Base-by-base conservation (phyloP, 2,888 invertebrate genomes). In the Macaria notata region DNA sequence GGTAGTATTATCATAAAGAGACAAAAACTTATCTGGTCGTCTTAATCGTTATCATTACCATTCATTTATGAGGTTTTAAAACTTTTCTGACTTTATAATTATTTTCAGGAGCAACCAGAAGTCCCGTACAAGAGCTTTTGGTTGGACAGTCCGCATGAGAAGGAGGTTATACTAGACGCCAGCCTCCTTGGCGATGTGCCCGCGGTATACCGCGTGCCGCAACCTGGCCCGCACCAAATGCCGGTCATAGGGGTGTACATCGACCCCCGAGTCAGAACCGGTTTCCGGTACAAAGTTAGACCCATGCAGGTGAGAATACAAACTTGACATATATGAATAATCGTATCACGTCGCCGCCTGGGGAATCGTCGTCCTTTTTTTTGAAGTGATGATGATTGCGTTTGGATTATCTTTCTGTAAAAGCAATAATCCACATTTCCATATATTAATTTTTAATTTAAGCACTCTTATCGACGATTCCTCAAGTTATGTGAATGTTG, bases 221-320 rank as follows among this genome's bases (percentile, higher is more conserved):
- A 93, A 31, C 87, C 94, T 3, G 92, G 92, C 39, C 84, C 92
- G 4, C 92, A 94, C 70, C 94, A 95, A 78, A 90, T 95, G 78
- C 94, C 95, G 0, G 94, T 94, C 51, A 92, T 94, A 73, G 96
- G 96, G 51, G 94, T 95, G 54, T 95, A 94, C 83, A 93, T 96
- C 67, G 95, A 96, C 84, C 93, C 93, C 55, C 89, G 94, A 55
- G 94, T 96, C 63, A 89, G 94, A 67, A 94, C 95, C 64, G 96
- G 96, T 66, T 96, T 95, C 90, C 92, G 93, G 79, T 96, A 96
- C 92, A 93, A 93, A 84, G 94, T 95, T 63, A 92, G 94, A 73
- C 94, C 94, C 2, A 90, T 95, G 79, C 93, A 93, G 82, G 92
- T 92, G 78, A 91, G 91, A 87, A 69, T 69, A 86, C 78, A 77